Evolutionary conservation across 2,113 vertebrate genomes (phyloP).

Genomic region (Ia io): DNA sequence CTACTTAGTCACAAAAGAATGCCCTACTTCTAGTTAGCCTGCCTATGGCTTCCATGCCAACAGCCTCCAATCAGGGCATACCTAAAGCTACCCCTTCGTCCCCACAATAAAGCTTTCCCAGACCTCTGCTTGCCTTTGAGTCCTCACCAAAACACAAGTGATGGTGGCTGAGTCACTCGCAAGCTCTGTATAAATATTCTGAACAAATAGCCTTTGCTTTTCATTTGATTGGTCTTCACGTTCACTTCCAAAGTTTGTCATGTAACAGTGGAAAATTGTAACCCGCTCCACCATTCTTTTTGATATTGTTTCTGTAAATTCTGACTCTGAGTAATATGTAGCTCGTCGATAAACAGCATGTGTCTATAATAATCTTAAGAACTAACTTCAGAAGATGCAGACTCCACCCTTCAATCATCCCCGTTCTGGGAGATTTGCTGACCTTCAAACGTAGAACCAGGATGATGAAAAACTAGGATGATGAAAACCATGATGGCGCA

Average conservation of each 20-base stretch:
- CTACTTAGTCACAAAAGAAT: not conserved
- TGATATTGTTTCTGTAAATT: not conserved
- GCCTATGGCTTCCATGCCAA: not conserved
- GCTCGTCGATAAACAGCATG: not conserved
- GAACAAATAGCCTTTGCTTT: not conserved
- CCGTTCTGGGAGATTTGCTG: not conserved
- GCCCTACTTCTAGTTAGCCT: not conserved
- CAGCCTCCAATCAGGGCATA: not conserved
- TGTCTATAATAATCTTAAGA: not conserved
- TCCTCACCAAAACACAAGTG: not conserved
- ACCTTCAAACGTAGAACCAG: not conserved
- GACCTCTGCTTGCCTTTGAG: not conserved
- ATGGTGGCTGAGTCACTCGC: not conserved
- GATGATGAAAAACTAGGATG: not conserved
- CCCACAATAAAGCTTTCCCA: not conserved
- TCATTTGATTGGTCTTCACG: not conserved
- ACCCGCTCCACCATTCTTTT: not conserved
- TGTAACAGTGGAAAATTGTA: not conserved
- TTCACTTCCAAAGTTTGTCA: not conserved
- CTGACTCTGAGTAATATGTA: not conserved
- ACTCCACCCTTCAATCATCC: not conserved
- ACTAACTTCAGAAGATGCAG: not conserved
- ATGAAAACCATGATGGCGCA: not conserved
- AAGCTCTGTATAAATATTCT: not conserved
- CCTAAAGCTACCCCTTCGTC: not conserved